Base-by-base conservation (phyloP, 2,113 vertebrate genomes). In the Lepus europaeus region DNA sequence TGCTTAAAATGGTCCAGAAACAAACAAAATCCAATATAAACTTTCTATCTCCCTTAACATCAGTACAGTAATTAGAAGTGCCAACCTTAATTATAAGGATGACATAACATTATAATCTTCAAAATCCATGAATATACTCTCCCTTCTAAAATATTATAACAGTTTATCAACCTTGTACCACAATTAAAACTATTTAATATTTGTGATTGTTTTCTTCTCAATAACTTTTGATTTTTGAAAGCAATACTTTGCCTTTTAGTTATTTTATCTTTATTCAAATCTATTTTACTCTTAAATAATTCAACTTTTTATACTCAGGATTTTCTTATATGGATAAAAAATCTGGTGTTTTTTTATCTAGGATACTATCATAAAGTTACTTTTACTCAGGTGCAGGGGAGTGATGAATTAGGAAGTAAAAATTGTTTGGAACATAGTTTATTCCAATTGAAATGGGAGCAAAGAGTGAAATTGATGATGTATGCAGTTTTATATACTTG, bases 191-290 rank as follows among this genome's bases (percentile, higher is more conserved):
- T 61, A 51, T 68, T 87, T 73, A 20, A 1, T 22, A 77, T 82
- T 61, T 70, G 11, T 9, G 68, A 27, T 63, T 81, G 36, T 36
- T 96, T 33, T 81, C 53, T 17, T 51, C 33, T 61, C 11, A 53
- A 45, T 68, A 79, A 22, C 19, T 19, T 56, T 82, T 85, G 78
- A n/a, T 33, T 20, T 70, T 94, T 93, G 39, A 78, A 95, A 92
- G 25, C n/a, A 77, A 51, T 23, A 20, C 1, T 94, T 94, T 88
- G 53, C 11, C 29, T 89, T 74, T 59, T 27, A 31, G 6, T 87
- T 29, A 56, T 36, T n/a, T 66, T 45, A 45, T 45, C 14, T 81
- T 36, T n/a, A 31, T 22, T 12, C 25, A 87, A 53, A 59, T 31
- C 2, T 77, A n/a, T 29, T 72, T 39, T 82, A 12, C 64, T 56